Percentiles rank a stretch among this genome's conserved stretches.
Evolutionary conservation across 2,797 vertebrate genomes (phyloP).

Genomic region (Danio choprae): DNA sequence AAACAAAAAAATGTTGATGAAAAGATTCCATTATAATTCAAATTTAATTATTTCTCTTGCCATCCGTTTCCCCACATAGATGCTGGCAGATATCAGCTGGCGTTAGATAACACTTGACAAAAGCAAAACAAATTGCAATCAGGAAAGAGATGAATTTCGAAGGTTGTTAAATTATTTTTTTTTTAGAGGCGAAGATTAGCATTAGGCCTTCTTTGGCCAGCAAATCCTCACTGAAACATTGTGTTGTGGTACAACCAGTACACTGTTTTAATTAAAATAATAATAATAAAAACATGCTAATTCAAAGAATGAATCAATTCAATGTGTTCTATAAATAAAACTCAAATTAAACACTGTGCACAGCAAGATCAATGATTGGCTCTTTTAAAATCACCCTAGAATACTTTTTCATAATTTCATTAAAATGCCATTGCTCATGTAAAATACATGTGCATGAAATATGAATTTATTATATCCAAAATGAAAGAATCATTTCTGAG

Average conservation of each 20-base stretch:
- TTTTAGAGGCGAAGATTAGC: background rate
- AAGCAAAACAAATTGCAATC: constrained; percentile 38
- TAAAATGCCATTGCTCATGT: no score
- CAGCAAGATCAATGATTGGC: background rate
- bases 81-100: background rate
- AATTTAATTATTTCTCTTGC: constrained; percentile 39
- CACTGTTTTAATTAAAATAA: background rate
- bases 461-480: no score
- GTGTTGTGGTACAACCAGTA: background rate
- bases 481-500: no score
- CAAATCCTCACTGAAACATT: background rate
- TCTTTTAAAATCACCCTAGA: background rate
- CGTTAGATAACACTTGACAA: constrained; percentile 28
- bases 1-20: constrained; percentile 29
- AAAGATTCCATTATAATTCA: constrained; percentile 31
- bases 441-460: no score
- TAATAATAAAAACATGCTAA: background rate
- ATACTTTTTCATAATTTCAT: no score
- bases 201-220: background rate
- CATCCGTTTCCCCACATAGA: constrained; percentile 7
- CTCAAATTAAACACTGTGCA: background rate
- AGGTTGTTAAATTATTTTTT: background rate
- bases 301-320: background rate
- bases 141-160: constrained; percentile 26
- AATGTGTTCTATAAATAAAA: background rate